These are phyloP conservation scores for Opisthograptis luteolata DNA, from an alignment of 2,888 invertebrate genomes.

Conservation along the genomic window DNA sequence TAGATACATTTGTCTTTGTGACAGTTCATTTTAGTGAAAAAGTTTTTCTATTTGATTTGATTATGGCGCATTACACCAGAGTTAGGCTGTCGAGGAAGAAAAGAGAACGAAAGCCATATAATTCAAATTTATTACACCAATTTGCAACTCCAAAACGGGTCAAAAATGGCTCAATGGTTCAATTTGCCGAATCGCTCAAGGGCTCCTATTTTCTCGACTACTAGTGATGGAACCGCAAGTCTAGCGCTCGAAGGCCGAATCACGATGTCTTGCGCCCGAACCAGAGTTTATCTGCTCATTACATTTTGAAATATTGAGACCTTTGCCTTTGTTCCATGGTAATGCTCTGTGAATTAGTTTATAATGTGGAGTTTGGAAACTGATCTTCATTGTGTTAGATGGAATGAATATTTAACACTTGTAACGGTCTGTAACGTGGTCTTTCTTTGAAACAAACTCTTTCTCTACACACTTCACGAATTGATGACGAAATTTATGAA, in stretches of 20 bases:
- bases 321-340: conserved; percentile 11
- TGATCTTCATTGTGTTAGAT: neutral
- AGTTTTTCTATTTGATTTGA: no score
- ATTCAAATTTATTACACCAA: neutral
- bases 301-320: conserved; percentile 16
- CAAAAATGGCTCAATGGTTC: neutral
- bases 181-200: conserved; percentile 1
- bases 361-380: conserved; percentile 16
- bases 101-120: neutral
- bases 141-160: neutral
- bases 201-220: neutral
- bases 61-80: no score
- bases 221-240: conserved; percentile 6
- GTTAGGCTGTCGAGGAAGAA: neutral
- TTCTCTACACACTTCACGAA: no score
- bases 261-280: neutral
- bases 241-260: conserved; percentile 8
- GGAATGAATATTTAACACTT: conserved; percentile 1
- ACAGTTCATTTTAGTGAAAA: no score
- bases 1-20: no score
- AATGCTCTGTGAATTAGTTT: conserved; percentile 13
- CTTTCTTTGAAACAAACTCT: no score
- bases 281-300: conserved; percentile 7
- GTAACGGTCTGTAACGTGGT: neutral
- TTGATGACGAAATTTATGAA: no score